These are phyloP conservation scores for Diorhabda elongata DNA, from an alignment of 1,140 invertebrate species.

Conservation along the genomic window DNA sequence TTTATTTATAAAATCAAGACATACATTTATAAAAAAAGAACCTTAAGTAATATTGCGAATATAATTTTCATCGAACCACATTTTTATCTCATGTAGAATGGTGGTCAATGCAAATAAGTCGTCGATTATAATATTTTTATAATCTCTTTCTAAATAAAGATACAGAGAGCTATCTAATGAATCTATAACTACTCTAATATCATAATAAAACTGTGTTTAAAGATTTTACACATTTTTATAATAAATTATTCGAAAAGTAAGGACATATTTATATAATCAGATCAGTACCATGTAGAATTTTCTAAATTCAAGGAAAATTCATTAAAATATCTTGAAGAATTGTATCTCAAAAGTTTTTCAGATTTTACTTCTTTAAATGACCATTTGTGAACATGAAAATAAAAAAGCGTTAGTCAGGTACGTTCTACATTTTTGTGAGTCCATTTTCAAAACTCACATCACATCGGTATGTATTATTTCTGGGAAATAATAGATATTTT, in stretches of 20 bases:
- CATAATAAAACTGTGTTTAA: conserved; percentile 35
- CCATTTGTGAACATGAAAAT: conserved; percentile 25
- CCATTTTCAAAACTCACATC: neutral
- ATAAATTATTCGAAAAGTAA: conserved; percentile 39
- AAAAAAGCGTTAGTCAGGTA: conserved; percentile 37
- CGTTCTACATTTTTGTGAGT: conserved; percentile 25
- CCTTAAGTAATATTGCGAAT: conserved; percentile 46
- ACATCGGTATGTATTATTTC: neutral
- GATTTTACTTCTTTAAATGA: conserved; percentile 20
- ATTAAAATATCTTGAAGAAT: conserved; percentile 25
- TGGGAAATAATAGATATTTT: neutral
- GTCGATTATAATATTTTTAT: conserved; percentile 28
- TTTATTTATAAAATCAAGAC: conserved; percentile 42
- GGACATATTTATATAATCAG: conserved; percentile 31
- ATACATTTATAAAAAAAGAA: conserved; percentile 43
- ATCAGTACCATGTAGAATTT: conserved; percentile 36
- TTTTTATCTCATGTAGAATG: conserved; percentile 22
- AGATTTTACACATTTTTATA: conserved; percentile 28
- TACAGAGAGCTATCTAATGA: conserved; percentile 42
- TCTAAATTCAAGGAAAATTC: conserved; percentile 19
- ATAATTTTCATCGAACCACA: conserved; percentile 38
- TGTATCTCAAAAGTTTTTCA: conserved; percentile 33
- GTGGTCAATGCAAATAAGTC: conserved; percentile 28
- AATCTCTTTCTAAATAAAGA: conserved; percentile 33
- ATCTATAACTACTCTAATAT: conserved; percentile 38